Evolutionary conservation across 1,140 invertebrate genomes (phyloP), one percentile per base, ranked within the genome.

Genomic region (Pseudomyrmex pallidus): DNA sequence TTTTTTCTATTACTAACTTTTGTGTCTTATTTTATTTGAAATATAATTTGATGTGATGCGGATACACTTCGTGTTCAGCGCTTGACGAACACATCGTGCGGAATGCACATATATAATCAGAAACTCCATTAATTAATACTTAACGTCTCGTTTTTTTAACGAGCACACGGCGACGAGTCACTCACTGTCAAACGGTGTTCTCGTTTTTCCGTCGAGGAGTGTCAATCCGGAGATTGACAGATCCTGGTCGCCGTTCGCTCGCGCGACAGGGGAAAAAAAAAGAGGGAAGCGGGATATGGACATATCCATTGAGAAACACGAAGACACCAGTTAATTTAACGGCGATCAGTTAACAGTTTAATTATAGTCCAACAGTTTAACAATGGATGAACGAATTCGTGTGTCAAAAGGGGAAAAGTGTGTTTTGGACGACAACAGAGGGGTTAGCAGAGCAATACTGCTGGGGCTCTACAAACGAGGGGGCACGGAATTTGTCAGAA

Each of bases 291-390:
- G 56, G 67, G 5, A 52, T 25, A 25, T 67, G 25, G 85, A 56
- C 57, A 62, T 83, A 88, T 22, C 52, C 78, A 85, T 61, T 67
- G 54, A 88, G 78, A 73, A 80, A 82, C 54, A 83, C 57, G 83
- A 83, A 85, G 46, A 88, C 56, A 85, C 5, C 56, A 52, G 48
- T 88, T 89, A 85, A 80, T 88, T 85, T 17, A 77, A 88, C 83
- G 54, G 59, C 54, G 76, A 72, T 57, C 67, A 72, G 82, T 85
- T 64, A 73, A 80, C 57, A 82, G 12, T 85, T 85, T 85, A 85
- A 85, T 85, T 73, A 35, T 35, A 56, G 35, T 56, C 67, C 63
- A 88, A 84, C 62, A 84, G 77, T 86, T 89, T 56, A 84, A 63
- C 77, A 74, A 89, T 76, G 82, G 57, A 84, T 54, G 74, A 74